These are phyloP conservation scores for Acomys russatus DNA, from an alignment of 2,797 vertebrate species.

Conservation along the genomic window DNA sequence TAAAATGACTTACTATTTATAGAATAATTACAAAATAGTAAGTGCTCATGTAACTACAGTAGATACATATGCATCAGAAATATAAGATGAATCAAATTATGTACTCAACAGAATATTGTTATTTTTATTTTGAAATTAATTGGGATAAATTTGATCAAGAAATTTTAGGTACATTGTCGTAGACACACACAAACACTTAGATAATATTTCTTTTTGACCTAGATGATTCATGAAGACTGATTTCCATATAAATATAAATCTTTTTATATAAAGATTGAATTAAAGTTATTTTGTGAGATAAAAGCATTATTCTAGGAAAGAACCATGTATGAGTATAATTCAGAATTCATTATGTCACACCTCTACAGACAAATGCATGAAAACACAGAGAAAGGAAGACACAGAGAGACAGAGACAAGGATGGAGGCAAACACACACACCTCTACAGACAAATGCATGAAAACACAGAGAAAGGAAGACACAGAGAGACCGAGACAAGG, in stretches of 20 bases:
- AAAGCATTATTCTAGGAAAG: not conserved
- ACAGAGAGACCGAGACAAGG: not conserved
- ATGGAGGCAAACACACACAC: no score
- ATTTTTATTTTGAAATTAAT: not conserved
- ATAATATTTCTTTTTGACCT: not conserved
- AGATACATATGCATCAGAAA: not conserved
- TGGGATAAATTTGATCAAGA: not conserved
- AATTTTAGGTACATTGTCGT: not conserved
- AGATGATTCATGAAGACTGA: not conserved
- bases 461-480: not conserved
- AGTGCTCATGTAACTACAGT: not conserved
- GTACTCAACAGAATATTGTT: not conserved
- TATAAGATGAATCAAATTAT: not conserved
- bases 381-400: not conserved
- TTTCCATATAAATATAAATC: not conserved
- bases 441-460: not conserved
- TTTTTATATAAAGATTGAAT: not conserved
- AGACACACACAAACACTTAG: not conserved
- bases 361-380: not conserved
- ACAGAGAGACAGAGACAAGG: not conserved
- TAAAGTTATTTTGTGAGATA: not conserved
- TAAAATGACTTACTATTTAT: not conserved
- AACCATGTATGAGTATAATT: not conserved
- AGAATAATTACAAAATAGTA: constrained; percentile 9
- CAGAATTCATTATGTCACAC: not conserved